Conservation (phyloP, 2,888 invertebrate species). For the Chrysomela aeneicollis region DNA sequence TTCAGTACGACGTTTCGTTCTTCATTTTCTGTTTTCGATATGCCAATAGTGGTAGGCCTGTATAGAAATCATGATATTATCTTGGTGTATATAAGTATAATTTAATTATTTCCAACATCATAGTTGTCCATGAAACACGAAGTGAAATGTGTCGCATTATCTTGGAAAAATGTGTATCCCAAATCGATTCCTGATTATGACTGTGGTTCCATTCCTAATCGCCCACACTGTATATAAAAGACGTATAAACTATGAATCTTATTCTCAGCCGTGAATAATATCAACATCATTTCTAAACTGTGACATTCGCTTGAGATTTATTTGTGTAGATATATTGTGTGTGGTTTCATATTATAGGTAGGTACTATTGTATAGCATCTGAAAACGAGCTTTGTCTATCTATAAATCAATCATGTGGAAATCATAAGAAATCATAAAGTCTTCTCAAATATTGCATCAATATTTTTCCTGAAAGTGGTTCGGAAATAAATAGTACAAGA, state of each 20-base stretch:
- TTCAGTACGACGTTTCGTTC: no score
- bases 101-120: no score
- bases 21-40: no score
- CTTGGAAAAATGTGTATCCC: no score
- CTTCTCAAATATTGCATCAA: background rate
- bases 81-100: no score
- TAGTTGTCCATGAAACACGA: no score
- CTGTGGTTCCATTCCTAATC: no score
- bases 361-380: background rate
- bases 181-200: no score
- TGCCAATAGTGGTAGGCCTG: no score
- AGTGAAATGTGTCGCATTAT: no score
- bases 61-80: no score
- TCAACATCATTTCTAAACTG: background rate
- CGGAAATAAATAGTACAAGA: background rate
- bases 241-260: background rate
- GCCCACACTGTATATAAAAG: no score
- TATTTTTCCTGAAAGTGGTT: background rate
- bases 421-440: background rate
- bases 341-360: background rate
- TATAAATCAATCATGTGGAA: constrained; percentile 1
- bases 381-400: background rate
- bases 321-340: background rate
- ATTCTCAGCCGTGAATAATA: background rate
- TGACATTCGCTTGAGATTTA: background rate